These are phyloP conservation scores for Gobionotothen gibberifrons DNA, from an alignment of 2,797 vertebrate species.

Conservation along the genomic window DNA sequence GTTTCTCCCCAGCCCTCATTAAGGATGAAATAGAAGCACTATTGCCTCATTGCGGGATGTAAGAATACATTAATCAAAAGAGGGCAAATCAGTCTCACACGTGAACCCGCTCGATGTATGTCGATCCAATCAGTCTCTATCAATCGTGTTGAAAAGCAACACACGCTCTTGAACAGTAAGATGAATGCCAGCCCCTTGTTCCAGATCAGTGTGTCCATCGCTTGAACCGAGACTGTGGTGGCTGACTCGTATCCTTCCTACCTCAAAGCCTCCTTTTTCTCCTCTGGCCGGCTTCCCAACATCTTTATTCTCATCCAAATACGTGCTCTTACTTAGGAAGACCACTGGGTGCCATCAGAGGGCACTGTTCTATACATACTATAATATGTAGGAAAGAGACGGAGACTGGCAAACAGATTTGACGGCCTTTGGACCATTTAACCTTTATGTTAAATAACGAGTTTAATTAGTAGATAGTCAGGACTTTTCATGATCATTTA, in stretches of 20 bases:
- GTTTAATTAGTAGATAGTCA: background rate
- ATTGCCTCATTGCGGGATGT: slow-evolving; percentile 36
- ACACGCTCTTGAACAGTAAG: background rate
- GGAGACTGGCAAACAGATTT: background rate
- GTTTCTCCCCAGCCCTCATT: slow-evolving; percentile 47
- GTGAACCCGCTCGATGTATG: slow-evolving; percentile 6
- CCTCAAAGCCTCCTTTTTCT: background rate
- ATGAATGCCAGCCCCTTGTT: slow-evolving; percentile 2
- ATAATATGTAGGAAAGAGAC: background rate
- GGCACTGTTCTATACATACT: slow-evolving; percentile 20
- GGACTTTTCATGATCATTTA: background rate
- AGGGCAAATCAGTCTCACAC: slow-evolving; percentile 24
- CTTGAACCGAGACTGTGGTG: background rate
- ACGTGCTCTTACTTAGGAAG: slow-evolving; percentile 43
- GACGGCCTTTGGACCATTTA: too few species aligned
- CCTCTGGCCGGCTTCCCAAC: slow-evolving; percentile 26
- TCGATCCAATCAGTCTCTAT: slow-evolving; percentile 18
- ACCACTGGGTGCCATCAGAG: slow-evolving; percentile 70
- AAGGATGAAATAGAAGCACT: slow-evolving; percentile 48
- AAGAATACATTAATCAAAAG: slow-evolving; percentile 45
- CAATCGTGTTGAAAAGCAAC: background rate
- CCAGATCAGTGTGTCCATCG: slow-evolving; percentile 25
- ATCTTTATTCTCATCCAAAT: slow-evolving; percentile 17
- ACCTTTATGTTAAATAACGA: background rate
- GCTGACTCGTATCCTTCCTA: slow-evolving; percentile 3